These are phyloP conservation scores for Paramormyrops hopkinsi DNA, from an alignment of 2,797 vertebrate species.

Conservation along the genomic window DNA sequence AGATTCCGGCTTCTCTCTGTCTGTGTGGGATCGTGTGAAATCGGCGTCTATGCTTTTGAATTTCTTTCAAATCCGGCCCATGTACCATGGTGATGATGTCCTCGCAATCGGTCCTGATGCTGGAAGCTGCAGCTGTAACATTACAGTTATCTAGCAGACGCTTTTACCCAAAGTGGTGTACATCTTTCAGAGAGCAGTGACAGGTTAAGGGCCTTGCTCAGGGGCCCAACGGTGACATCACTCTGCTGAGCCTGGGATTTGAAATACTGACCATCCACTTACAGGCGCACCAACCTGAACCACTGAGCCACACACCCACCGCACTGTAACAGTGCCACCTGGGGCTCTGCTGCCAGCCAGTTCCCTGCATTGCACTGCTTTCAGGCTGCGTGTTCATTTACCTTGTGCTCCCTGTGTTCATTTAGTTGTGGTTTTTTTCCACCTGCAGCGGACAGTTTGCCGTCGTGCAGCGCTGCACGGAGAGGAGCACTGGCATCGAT, in stretches of 20 bases:
- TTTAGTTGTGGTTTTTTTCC: neutral
- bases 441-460: constrained; percentile 86
- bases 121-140: neutral
- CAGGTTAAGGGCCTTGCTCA: neutral
- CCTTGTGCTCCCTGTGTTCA: neutral
- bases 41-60: neutral
- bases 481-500: constrained; percentile 70
- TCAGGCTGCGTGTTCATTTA: neutral
- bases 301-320: neutral
- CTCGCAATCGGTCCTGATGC: neutral
- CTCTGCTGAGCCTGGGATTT: neutral
- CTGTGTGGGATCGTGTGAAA: neutral
- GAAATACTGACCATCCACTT: neutral
- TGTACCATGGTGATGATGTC: neutral
- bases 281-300: neutral
- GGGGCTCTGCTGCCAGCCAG: neutral
- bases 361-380: neutral
- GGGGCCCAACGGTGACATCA: neutral
- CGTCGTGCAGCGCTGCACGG: constrained; percentile 80
- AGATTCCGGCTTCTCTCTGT: neutral
- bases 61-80: neutral
- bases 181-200: neutral
- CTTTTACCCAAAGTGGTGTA: neutral
- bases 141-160: neutral
- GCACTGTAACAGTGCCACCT: neutral